Evolutionary conservation across 2,888 invertebrate species (phyloP), one percentile per base, ranked within the genome.

Genomic region (Autographa pulchrina): DNA sequence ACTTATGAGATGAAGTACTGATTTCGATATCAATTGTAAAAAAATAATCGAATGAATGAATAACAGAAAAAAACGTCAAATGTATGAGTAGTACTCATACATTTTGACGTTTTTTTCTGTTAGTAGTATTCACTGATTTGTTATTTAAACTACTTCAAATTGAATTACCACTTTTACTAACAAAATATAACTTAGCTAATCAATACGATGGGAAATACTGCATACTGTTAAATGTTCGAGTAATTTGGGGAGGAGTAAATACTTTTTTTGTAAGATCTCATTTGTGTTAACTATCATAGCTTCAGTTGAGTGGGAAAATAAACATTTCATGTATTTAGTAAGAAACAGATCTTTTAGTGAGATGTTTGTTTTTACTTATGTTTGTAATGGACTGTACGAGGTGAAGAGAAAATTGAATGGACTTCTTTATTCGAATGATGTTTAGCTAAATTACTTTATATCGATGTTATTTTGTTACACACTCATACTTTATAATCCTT

Each of bases 241-340:
- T 74, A 68, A 70, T 70, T 65, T 65, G 59, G 70, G 67, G 43
- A 60, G 67, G 43, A 60, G 20, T 68, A 52, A 59, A 70, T 80
- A 67, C 35, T 65, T 80, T 72, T 52, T 70, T 78, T 67, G 69
- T 67, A 75, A 20, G 54, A 75, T 64, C 68, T 77, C 71, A 74
- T 83, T 76, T 74, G 69, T 72, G 64, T 62, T 77, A 80, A 78
- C 80, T 80, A 80, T 86, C 77, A 77, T 75, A 83, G 74, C 70
- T 74, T 72, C 69, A 56, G 74, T 66, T 69, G 75, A 80, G 67
- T 75, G 72, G 65, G 32, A 72, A 83, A 86, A 86, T 80, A 85
- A 86, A 85, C 83, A 81, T 74, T 52, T 63, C 56, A 68, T 62
- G 65, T 70, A 73, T 80, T 48, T 83, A 79, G 74, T 70, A 73